phyloP scores from a whole-genome alignment of 2,888 invertebrate genomes.

The Hypercompe scribonia region DNA sequence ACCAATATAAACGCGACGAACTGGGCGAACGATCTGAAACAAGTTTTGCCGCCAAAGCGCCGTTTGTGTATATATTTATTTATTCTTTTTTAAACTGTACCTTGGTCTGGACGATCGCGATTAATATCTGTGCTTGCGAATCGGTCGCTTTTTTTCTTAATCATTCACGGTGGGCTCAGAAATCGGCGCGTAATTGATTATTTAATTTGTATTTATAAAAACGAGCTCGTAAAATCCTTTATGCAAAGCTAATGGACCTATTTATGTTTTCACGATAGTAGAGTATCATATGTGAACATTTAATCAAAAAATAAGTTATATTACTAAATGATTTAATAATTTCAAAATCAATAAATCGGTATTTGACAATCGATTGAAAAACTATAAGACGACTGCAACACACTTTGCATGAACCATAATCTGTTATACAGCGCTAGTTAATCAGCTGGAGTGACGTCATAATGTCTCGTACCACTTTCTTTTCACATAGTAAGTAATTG shows the following conservation, averaged over 20 bases:
- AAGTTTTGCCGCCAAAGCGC: slow-evolving; percentile 72
- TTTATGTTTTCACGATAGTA: slow-evolving; percentile 11
- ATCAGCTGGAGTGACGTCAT: slow-evolving; percentile 50
- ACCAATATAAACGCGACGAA: slow-evolving; percentile 57
- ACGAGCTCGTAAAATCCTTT: slow-evolving; percentile 8
- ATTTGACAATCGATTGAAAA: slow-evolving; percentile 30
- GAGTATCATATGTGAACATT: neutral
- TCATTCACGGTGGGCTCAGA: slow-evolving; percentile 66
- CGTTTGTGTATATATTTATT: slow-evolving; percentile 73
- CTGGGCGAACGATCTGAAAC: slow-evolving; percentile 59
- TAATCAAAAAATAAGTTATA: neutral
- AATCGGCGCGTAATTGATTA: slow-evolving; percentile 33
- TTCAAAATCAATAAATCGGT: slow-evolving; percentile 38
- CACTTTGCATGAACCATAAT: slow-evolving; percentile 41
- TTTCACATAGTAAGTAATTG: slow-evolving; percentile 41
- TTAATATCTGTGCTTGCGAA: slow-evolving; percentile 70
- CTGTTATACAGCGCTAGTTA: slow-evolving; percentile 29
- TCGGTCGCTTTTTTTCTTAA: slow-evolving; percentile 53
- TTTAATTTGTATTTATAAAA: slow-evolving; percentile 31
- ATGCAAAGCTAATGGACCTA: slow-evolving; percentile 4
- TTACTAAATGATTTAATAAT: slow-evolving; percentile 12
- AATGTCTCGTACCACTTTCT: slow-evolving; percentile 44
- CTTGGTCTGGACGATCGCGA: slow-evolving; percentile 72
- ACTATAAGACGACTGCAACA: slow-evolving; percentile 31
- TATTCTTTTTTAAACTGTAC: slow-evolving; percentile 76